Percentiles rank a stretch among this genome's conserved stretches.
phyloP scores from a whole-genome alignment of 2,797 vertebrate genomes.

The Heteromormyrus szaboi region DNA sequence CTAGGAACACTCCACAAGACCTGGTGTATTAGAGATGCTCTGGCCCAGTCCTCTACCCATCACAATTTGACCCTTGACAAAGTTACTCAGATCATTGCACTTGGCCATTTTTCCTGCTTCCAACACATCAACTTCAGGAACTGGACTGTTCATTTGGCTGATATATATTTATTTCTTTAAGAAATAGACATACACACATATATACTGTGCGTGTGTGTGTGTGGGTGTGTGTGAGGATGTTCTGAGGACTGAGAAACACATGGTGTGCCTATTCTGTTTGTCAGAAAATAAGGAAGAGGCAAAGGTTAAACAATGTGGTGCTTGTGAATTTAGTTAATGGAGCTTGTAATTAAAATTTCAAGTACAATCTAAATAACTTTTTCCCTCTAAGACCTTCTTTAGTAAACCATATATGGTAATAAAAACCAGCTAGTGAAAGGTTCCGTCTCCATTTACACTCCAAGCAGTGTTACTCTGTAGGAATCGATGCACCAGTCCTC shows the following conservation, averaged over 20 bases:
- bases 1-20: neutral
- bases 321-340: neutral
- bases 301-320: neutral
- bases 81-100: neutral
- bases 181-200: neutral
- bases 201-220: neutral
- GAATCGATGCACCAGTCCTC: neutral
- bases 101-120: neutral
- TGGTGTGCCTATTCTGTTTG: neutral
- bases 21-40: neutral
- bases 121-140: neutral
- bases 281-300: neutral
- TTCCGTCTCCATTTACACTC: neutral
- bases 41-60: neutral
- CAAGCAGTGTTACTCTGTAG: neutral
- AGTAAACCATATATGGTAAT: neutral
- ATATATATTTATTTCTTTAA: too few relatives aligned
- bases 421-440: neutral
- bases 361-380: neutral
- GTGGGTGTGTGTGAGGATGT: neutral
- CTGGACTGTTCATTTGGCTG: neutral
- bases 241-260: neutral
- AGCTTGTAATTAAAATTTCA: neutral
- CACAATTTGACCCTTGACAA: neutral
- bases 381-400: neutral